Base-by-base conservation (phyloP, 2,888 invertebrate species). In the Lycophotia porphyrea region DNA sequence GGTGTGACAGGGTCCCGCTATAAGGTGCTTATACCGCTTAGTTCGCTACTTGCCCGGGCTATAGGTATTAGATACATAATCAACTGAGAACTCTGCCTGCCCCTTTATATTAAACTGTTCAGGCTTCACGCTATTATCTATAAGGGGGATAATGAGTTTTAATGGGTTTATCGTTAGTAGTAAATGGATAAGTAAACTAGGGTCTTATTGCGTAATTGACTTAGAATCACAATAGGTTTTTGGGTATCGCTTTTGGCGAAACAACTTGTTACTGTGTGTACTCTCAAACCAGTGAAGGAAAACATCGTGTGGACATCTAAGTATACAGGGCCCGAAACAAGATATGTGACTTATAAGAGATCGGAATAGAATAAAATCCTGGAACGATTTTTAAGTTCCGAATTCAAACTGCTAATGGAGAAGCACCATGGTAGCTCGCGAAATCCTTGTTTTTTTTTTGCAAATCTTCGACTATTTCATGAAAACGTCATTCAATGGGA, bases 21-120 rank as follows among this genome's bases (percentile, higher is more conserved):
- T 81, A 85, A 88, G 81, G 77, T 87, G 76, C 88, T 87, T 86
- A 88, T 76, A 58, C 73, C 76, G 84, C 84, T 84, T 81, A 85
- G 84, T 86, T 77, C 74, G 76, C 71, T 84, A 74, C 82, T 85
- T 83, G 84, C 74, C 71, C 80, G 67, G 84, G 79, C 82, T 89
- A 89, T 88, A 80, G 79, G 85, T 81, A 84, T 85, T 84, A 89
- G 82, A 83, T 87, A 87, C 82, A 87, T 88, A 88, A 89, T 89
- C 87, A 89, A 87, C 87, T 82, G 74, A 55, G 71, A 82, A 78
- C 81, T 84, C 64, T 82, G 67, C 76, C 61, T 67, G 76, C 77
- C 60, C 73, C 76, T 77, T 82, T 83, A 80, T 84, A 79, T 71
- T 83, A 81, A 80, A 78, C 82, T 72, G 73, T 70, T 75, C 80